Evolutionary conservation across 2,888 invertebrate genomes (phyloP).

Genomic region (Diplolepis rosae): DNA sequence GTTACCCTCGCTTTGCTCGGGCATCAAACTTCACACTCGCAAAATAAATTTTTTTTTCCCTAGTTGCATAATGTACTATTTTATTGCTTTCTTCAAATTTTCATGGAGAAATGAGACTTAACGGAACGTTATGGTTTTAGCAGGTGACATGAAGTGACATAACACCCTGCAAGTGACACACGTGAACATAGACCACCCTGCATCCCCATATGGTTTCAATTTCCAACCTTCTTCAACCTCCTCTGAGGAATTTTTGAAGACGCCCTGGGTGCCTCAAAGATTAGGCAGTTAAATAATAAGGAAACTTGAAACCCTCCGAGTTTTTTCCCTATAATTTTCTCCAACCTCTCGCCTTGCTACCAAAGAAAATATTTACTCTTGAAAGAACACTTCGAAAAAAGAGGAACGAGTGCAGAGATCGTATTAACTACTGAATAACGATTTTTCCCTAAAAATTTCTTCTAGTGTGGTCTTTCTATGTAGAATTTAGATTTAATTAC

Average conservation of each 20-base stretch:
- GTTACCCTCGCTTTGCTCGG: too few relatives aligned
- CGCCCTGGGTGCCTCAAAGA: neutral
- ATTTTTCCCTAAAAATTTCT: neutral
- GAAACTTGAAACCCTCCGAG: neutral
- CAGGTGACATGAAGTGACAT: slow-evolving; percentile 6
- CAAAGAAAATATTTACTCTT: neutral
- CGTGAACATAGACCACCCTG: neutral
- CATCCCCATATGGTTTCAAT: slow-evolving; percentile 19
- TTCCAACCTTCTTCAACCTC: neutral
- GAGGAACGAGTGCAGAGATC: neutral
- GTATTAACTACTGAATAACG: neutral
- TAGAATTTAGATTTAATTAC: too few relatives aligned
- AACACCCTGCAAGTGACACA: slow-evolving; percentile 1
- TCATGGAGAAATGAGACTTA: too few relatives aligned
- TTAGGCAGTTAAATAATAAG: neutral
- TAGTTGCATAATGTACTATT: neutral
- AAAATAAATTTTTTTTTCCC: too few relatives aligned
- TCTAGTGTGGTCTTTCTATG: too few relatives aligned
- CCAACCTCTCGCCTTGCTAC: neutral
- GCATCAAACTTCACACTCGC: too few relatives aligned
- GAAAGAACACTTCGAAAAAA: neutral
- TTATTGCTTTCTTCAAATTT: neutral
- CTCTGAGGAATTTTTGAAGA: slow-evolving; percentile 2
- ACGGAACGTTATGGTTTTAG: neutral
- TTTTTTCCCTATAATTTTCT: neutral